These are phyloP conservation scores for Cyprinella venusta DNA, from an alignment of 2,797 vertebrate species.

Conservation along the genomic window DNA sequence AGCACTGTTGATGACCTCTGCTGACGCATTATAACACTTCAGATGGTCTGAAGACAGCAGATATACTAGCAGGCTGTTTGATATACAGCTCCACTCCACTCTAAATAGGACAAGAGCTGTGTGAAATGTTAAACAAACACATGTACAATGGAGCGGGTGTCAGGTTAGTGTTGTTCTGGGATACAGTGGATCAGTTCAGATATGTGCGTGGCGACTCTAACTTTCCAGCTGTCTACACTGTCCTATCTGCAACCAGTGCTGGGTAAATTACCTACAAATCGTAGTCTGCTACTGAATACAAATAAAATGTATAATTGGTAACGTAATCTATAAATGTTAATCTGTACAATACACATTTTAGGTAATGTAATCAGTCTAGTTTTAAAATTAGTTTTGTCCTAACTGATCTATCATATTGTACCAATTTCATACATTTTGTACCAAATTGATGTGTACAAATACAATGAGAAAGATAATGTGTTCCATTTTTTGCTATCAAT, in stretches of 20 bases:
- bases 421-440: not conserved
- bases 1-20: not conserved
- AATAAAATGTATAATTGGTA: not conserved
- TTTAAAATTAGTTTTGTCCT: not conserved
- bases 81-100: slow-evolving; percentile 12
- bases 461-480: not conserved
- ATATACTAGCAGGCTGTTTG: not conserved
- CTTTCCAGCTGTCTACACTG: slow-evolving; percentile 38
- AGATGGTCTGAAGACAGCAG: not conserved
- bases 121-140: slow-evolving; percentile 44
- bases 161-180: slow-evolving; percentile 49
- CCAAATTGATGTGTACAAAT: not conserved
- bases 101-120: slow-evolving; percentile 31
- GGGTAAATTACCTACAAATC: not conserved
- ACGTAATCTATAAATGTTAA: not conserved
- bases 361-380: not conserved
- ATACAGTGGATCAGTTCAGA: slow-evolving; percentile 43
- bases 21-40: slow-evolving; percentile 2
- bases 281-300: not conserved
- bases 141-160: slow-evolving; percentile 24
- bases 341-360: not conserved
- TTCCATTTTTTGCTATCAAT: not conserved
- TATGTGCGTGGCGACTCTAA: slow-evolving; percentile 39
- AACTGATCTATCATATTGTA: not conserved
- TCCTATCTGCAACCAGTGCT: not conserved